Conservation (phyloP, 1,140 invertebrate species). For the Steinernema khuongi region DNA sequence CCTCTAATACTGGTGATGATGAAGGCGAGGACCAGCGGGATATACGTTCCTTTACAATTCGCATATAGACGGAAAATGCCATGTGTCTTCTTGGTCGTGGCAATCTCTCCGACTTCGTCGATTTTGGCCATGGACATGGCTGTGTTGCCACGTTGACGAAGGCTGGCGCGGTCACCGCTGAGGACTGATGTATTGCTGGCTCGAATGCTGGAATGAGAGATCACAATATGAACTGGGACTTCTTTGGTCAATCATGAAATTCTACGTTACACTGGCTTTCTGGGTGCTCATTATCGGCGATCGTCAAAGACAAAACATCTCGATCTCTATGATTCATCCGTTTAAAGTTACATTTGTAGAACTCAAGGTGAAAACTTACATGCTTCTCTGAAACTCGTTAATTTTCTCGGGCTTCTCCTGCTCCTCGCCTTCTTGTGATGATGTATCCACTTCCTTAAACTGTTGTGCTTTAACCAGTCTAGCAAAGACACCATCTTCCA, state of each 20-base stretch:
- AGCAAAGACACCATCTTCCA: constrained; percentile 60
- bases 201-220: neutral
- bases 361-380: constrained; percentile 7
- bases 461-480: constrained; percentile 64
- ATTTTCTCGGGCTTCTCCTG: neutral
- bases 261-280: too few relatives aligned
- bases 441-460: constrained; percentile 32
- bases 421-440: neutral
- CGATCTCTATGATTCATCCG: too few relatives aligned
- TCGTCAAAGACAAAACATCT: too few relatives aligned
- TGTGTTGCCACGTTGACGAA: neutral
- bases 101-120: neutral
- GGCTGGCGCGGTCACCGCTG: neutral
- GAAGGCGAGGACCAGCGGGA: constrained; percentile 14
- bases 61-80: constrained; percentile 4
- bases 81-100: neutral
- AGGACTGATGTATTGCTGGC: neutral
- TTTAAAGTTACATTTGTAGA: too few relatives aligned
- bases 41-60: neutral
- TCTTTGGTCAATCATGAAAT: too few relatives aligned
- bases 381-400: neutral
- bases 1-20: constrained; percentile 13
- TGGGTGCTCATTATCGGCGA: too few relatives aligned
- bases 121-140: neutral
- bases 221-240: too few relatives aligned